Evolutionary conservation across 2,797 vertebrate genomes (phyloP).

Genomic region (Cirrhinus molitorella): DNA sequence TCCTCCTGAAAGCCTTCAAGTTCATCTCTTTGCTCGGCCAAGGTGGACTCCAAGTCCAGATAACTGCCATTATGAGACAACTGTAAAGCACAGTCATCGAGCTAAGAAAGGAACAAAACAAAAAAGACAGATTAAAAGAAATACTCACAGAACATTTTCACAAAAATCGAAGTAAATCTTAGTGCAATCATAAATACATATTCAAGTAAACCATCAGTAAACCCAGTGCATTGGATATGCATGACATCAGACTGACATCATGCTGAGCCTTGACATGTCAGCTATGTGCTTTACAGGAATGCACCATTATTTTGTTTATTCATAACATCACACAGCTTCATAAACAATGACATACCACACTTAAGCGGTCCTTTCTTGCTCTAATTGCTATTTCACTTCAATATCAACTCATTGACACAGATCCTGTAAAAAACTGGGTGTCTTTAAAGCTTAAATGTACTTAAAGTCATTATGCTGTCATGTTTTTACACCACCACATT

Average conservation of each 20-base stretch:
- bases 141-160: background rate
- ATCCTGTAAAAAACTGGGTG: slow-evolving; percentile 24
- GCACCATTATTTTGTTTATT: slow-evolving; percentile 5
- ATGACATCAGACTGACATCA: slow-evolving; percentile 24
- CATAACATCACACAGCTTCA: slow-evolving; percentile 36
- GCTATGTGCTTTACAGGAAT: slow-evolving; percentile 39
- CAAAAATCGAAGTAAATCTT: slow-evolving; percentile 3
- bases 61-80: slow-evolving; percentile 96
- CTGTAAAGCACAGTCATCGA: slow-evolving; percentile 94
- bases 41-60: slow-evolving; percentile 96
- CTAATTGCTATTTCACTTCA: slow-evolving; percentile 10
- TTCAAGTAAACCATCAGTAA: slow-evolving; percentile 9
- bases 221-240: background rate
- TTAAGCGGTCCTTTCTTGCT: background rate
- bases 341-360: slow-evolving; percentile 25
- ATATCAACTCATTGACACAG: slow-evolving; percentile 16
- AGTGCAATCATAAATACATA: background rate
- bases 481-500: background rate
- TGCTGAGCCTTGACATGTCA: slow-evolving; percentile 32
- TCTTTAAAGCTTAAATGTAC: background rate
- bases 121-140: slow-evolving; percentile 50
- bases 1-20: slow-evolving; percentile 96
- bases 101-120: slow-evolving; percentile 73
- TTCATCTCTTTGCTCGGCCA: slow-evolving; percentile 94
- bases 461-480: slow-evolving; percentile 28